Conservation (phyloP, 2,113 vertebrate species). For the Cryptotis parvus region DNA sequence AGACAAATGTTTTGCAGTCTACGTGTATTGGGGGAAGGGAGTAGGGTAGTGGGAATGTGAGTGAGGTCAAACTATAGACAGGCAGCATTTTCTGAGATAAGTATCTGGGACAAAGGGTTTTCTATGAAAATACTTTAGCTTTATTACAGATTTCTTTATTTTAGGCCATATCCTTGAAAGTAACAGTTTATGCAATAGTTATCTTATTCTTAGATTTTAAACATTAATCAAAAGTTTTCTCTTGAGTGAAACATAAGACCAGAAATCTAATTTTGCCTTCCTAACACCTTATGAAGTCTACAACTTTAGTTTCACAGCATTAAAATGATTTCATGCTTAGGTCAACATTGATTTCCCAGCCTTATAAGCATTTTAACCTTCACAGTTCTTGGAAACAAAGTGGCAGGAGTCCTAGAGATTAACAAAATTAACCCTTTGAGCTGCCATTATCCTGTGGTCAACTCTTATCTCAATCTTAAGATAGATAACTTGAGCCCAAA, state of each 20-base stretch:
- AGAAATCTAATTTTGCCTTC: background rate
- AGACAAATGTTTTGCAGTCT: conserved; percentile 11
- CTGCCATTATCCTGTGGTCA: background rate
- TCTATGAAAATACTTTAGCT: background rate
- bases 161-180: background rate
- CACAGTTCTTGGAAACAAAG: background rate
- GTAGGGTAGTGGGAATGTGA: background rate
- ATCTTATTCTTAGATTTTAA: background rate
- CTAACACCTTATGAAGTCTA: background rate
- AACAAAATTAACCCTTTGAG: background rate
- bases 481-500: background rate
- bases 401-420: background rate
- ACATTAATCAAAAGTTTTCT: background rate
- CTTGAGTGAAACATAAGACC: background rate
- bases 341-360: background rate
- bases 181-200: background rate
- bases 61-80: background rate
- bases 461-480: background rate
- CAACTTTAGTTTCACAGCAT: background rate
- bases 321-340: background rate
- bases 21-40: background rate
- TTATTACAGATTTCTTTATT: background rate
- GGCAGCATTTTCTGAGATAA: background rate
- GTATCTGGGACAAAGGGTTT: background rate
- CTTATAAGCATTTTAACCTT: background rate